phyloP scores from a whole-genome alignment of 1,140 invertebrate genomes.

The Atopsyche davidsoni region DNA sequence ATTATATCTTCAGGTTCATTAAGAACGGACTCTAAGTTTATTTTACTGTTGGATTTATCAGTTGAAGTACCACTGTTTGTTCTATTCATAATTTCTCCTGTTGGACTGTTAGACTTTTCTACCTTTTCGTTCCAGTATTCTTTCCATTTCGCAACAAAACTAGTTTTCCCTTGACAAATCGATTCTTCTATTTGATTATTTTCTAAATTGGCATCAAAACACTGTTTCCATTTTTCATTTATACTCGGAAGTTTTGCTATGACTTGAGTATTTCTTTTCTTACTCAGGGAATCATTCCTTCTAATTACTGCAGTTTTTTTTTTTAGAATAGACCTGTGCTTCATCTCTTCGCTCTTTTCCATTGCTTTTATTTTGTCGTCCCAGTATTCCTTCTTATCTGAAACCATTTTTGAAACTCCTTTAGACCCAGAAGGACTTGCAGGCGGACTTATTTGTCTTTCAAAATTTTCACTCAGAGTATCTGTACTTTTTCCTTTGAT shows the following conservation, averaged over 20 bases:
- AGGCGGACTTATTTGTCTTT: slow-evolving; percentile 2
- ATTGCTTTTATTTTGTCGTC: slow-evolving; percentile 45
- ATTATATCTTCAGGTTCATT: too few species aligned
- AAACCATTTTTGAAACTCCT: slow-evolving; percentile 38
- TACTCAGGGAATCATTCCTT: slow-evolving; percentile 43
- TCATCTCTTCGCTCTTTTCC: slow-evolving; percentile 35
- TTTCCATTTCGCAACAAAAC: slow-evolving; percentile 42
- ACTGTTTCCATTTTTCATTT: slow-evolving; percentile 30
- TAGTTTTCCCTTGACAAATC: slow-evolving; percentile 23
- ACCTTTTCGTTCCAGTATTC: slow-evolving; percentile 39
- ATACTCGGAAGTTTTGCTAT: slow-evolving; percentile 39
- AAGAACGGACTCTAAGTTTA: too few species aligned
- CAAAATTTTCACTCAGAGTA: slow-evolving; percentile 4
- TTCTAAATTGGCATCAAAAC: slow-evolving; percentile 24
- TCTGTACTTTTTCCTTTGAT: slow-evolving; percentile 3
- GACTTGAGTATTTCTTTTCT: slow-evolving; percentile 42
- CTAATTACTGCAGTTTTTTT: slow-evolving; percentile 37
- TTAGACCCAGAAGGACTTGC: slow-evolving; percentile 4
- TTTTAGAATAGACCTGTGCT: slow-evolving; percentile 34
- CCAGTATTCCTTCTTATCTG: slow-evolving; percentile 48
- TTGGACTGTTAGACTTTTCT: slow-evolving; percentile 22
- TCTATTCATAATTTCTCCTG: neutral
- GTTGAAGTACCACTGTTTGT: too few species aligned
- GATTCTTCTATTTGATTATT: slow-evolving; percentile 16
- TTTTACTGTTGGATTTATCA: neutral